Conservation (phyloP, 2,888 invertebrate species). For the Drosophila testacea region DNA sequence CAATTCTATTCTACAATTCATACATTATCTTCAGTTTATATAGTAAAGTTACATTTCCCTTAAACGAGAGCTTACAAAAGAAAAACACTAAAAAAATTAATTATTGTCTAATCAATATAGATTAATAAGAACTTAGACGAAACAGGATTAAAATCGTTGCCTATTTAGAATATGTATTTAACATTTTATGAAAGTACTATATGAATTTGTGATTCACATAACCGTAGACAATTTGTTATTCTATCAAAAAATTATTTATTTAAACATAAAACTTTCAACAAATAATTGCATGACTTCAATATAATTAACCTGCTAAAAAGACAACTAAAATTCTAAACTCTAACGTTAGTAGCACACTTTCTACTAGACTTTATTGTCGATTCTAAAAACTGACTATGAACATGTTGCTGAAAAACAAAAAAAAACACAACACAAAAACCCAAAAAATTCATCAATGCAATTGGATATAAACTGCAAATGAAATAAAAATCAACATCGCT, state of each 20-base stretch:
- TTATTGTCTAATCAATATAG: too few species aligned
- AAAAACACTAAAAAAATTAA: too few species aligned
- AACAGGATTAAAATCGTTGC: too few species aligned
- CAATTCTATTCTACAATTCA: too few species aligned
- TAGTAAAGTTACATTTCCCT: too few species aligned
- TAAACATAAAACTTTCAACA: background rate
- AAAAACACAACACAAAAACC: constrained; percentile 29
- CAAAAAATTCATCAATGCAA: constrained; percentile 65
- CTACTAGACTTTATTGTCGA: constrained; percentile 52
- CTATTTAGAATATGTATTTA: too few species aligned
- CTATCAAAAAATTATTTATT: background rate
- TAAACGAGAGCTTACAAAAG: too few species aligned
- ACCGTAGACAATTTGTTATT: background rate
- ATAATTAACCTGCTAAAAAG: constrained; percentile 11
- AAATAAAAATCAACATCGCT: constrained; percentile 65
- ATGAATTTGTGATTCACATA: background rate
- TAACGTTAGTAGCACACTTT: constrained; percentile 50
- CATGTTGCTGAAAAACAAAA: constrained; percentile 76
- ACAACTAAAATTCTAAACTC: constrained; percentile 16
- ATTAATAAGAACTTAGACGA: too few species aligned
- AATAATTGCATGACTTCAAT: constrained; percentile 35
- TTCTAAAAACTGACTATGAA: constrained; percentile 81
- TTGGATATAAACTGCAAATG: constrained; percentile 61
- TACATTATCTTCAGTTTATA: too few species aligned
- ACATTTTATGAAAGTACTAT: background rate